Conservation (phyloP, 2,113 vertebrate species). For the Gobius niger region DNA sequence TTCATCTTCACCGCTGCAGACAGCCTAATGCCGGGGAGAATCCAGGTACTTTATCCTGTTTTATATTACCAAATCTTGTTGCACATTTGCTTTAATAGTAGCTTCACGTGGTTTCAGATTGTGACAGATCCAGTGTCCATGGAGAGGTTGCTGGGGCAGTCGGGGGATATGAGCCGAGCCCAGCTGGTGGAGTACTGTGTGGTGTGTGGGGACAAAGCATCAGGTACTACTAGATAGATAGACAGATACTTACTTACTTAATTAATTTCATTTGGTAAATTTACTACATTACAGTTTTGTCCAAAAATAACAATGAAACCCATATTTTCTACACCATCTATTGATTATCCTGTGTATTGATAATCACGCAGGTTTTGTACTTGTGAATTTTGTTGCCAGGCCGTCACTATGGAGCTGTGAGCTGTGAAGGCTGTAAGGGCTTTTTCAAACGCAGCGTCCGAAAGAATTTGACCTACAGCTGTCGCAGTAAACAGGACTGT, state of each 20-base stretch:
- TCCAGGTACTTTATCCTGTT: conserved; percentile 81
- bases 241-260: too few relatives aligned
- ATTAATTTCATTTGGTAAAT: background rate
- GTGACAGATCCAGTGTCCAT: conserved; percentile 95
- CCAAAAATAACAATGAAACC: too few relatives aligned
- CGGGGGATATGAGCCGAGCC: conserved; percentile 84
- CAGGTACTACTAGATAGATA: conserved; percentile 76
- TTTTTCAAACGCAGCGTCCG: conserved; percentile 99
- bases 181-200: conserved; percentile 96
- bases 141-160: conserved; percentile 90
- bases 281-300: too few relatives aligned
- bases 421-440: conserved; percentile 98
- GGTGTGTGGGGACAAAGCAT: conserved; percentile 98
- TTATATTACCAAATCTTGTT: background rate
- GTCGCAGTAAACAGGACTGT: conserved; percentile 96
- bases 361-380: background rate
- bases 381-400: conserved; percentile 70
- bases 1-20: conserved; percentile 94
- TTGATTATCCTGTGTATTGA: background rate
- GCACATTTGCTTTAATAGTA: background rate
- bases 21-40: conserved; percentile 90
- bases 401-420: conserved; percentile 97
- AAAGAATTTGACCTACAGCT: conserved; percentile 96
- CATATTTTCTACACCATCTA: too few relatives aligned
- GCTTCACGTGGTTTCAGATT: conserved; percentile 76